Evolutionary conservation across 2,113 vertebrate species (phyloP).

Genomic region (Acanthochromis polyacanthus): DNA sequence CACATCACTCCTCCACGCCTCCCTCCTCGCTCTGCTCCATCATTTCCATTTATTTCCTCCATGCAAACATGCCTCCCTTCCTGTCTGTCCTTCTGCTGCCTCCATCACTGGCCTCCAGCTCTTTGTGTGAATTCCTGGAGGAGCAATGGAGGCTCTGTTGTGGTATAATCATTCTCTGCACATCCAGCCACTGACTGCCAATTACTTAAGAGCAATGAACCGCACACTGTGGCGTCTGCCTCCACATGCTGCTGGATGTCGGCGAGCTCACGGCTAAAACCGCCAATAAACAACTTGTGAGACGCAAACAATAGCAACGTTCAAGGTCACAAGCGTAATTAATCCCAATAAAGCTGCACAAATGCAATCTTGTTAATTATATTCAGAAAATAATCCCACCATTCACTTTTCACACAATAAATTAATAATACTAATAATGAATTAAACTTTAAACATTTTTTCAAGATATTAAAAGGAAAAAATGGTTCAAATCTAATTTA

Average conservation of each 20-base stretch:
- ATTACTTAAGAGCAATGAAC: slow-evolving; percentile 70
- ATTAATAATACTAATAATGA: no score
- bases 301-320: not conserved
- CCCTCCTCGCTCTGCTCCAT: slow-evolving; percentile 22
- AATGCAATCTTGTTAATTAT: no score
- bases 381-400: no score
- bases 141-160: slow-evolving; percentile 48
- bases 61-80: no score
- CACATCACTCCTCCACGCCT: slow-evolving; percentile 35
- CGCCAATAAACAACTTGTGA: not conserved
- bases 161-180: slow-evolving; percentile 61
- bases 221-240: slow-evolving; percentile 11
- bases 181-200: slow-evolving; percentile 50
- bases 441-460: no score
- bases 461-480: no score
- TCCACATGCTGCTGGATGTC: not conserved
- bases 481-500: no score
- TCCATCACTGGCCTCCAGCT: slow-evolving; percentile 32
- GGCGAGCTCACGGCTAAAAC: not conserved
- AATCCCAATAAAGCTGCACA: not conserved
- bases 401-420: no score
- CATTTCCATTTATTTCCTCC: slow-evolving; percentile 21
- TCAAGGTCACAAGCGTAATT: not conserved
- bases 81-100: slow-evolving; percentile 30
- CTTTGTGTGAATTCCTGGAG: slow-evolving; percentile 46